Evolutionary conservation across 1,140 invertebrate species (phyloP), one percentile per base, ranked within the genome.

Genomic region (Tetramorium simillimum): DNA sequence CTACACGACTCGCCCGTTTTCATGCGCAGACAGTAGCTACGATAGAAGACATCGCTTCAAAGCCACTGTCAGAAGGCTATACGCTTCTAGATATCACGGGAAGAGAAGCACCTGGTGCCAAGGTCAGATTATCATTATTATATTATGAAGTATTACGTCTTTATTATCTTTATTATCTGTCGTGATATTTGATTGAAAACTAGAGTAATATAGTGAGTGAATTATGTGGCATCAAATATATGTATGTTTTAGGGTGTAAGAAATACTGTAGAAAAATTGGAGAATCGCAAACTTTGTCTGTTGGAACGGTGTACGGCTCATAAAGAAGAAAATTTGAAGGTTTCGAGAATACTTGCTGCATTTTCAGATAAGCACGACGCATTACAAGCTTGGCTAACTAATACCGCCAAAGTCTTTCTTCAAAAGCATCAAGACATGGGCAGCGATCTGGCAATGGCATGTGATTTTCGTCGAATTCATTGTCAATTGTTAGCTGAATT

Each of bases 401-500:
- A 96, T 73, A 97, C 97, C 14, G 97, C 97, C 0, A 97, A 98
- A 88, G 95, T 96, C 18, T 98, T 98, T 92, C 94, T 98, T 7
- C 96, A 97, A 88, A 96, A 97, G 37, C 97, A 97, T 91, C 96
- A 96, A 82, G 97, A 97, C 88, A 97, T 98, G 96, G 98, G 98
- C 43, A 96, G 96, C 46, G 96, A 96, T 94, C 94, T 97, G 62
- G 93, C 96, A 49, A 96, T 97, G 94, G 97, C 97, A 24, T 96
- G 96, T 89, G 97, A 98, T 92, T 98, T 98, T 93, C 95, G 97
- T 58, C 96, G 97, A 91, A 95, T 97, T 86, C 98, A 98, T 93
- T 96, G 97, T 88, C 96, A 97, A 92, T 93, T 98, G 16, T 96
- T 97, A 86, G 96, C 96, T 91, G 98, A 98, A 93, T 95, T 98